phyloP scores from a whole-genome alignment of 2,113 vertebrate genomes.

The Microcebus tavaratra region DNA sequence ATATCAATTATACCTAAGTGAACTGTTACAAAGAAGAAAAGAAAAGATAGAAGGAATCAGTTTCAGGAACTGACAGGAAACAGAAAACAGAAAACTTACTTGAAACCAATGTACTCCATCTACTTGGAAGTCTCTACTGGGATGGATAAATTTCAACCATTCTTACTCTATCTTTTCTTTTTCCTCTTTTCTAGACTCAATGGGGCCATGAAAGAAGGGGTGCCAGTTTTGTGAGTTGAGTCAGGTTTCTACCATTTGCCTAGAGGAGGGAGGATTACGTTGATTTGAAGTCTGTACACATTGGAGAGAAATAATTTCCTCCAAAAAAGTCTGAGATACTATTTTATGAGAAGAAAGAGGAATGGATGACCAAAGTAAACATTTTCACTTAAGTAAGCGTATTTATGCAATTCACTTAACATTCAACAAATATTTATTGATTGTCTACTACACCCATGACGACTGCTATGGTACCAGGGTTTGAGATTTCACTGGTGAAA shows the following conservation, averaged over 20 bases:
- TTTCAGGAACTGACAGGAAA: not conserved
- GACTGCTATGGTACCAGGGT: not conserved
- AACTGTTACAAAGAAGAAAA: not conserved
- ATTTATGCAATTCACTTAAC: not conserved
- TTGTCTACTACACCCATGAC: not conserved
- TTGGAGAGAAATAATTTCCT: not conserved
- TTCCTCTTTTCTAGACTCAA: not conserved
- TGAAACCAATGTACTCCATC: not conserved
- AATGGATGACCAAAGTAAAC: not conserved
- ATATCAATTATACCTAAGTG: not conserved
- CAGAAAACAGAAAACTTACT: not conserved
- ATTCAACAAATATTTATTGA: not conserved
- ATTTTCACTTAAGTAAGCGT: not conserved
- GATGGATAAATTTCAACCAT: not conserved
- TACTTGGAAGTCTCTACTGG: not conserved
- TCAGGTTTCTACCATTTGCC: not conserved
- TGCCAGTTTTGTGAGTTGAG: not conserved
- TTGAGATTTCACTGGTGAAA: not conserved
- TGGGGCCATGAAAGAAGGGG: too few relatives aligned
- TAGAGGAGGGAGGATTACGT: not conserved
- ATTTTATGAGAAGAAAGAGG: not conserved
- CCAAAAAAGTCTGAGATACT: not conserved
- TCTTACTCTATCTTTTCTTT: not conserved
- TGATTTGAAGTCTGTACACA: not conserved
- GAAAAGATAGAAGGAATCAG: not conserved